phyloP scores from a whole-genome alignment of 1,140 invertebrate species.

The Aplysia californica region DNA sequence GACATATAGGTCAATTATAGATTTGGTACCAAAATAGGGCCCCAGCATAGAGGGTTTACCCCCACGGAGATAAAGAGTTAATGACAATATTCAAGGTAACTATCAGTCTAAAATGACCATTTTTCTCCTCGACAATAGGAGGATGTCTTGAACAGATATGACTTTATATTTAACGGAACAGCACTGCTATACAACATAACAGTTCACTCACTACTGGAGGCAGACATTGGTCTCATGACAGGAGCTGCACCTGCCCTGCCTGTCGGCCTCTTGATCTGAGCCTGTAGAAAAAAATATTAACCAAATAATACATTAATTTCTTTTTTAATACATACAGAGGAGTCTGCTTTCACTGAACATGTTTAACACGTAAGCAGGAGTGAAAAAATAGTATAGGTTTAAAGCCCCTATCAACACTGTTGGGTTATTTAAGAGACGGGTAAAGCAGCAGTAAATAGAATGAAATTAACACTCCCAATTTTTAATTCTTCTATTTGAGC shows the following conservation, averaged over 20 bases:
- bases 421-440: too few species aligned
- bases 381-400: not conserved
- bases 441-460: too few species aligned
- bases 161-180: slow-evolving; percentile 1
- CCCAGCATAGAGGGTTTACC: too few species aligned
- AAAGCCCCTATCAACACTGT: too few species aligned
- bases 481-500: too few species aligned
- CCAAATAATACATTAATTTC: not conserved
- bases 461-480: too few species aligned
- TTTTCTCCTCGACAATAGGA: not conserved
- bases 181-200: not conserved
- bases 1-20: too few species aligned
- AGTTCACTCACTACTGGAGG: slow-evolving; percentile 50
- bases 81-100: too few species aligned
- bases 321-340: not conserved
- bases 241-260: slow-evolving; percentile 46
- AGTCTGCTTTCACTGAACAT: not conserved
- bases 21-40: too few species aligned
- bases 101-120: not conserved
- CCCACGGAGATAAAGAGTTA: too few species aligned
- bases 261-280: slow-evolving; percentile 43
- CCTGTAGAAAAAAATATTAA: slow-evolving; percentile 38
- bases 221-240: slow-evolving; percentile 62
- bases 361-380: not conserved
- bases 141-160: not conserved